Evolutionary conservation across 2,113 vertebrate species (phyloP), one percentile per base, ranked within the genome.

Genomic region (Antechinus flavipes): DNA sequence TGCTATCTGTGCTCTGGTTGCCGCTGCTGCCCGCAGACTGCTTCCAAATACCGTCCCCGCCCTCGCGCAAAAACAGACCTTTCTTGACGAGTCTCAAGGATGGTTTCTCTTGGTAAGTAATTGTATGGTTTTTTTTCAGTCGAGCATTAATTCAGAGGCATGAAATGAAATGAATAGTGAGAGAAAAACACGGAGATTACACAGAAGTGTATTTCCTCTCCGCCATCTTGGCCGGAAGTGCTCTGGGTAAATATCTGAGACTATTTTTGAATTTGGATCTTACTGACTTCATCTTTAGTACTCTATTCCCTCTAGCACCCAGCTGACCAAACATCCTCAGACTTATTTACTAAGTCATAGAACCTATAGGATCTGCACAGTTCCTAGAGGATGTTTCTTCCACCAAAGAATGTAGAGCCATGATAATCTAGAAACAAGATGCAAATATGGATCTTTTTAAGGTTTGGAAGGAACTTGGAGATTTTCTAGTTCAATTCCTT

Each of bases 381-480:
- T 68, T n/a, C 9, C 30, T 68, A 68, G 14, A 68, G 61, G 35
- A 68, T n/a, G n/a, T 68, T 68, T 35, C 35, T 12, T 68, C 14
- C 14, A 76, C 1, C 16, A 22, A 76, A 5, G 68, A 76, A n/a
- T 19, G 68, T 22, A 22, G 35, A 19, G 5, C 16, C 35, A 76
- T n/a, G 68, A 76, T 1, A 35, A 76, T 19, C 68, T 76, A 93
- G 93, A 1, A 93, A 89, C 61, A 23, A 94, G 93, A 93, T 47
- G 42, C 7, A 95, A 91, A 94, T 30, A 3, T n/a, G 89, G 42
- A 58, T 11, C 16, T 42, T 53, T 92, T 0, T 56, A 90, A 91
- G 54, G 26, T 49, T 42, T 84, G 16, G 55, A 53, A 91, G 26
- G 5, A 54, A 30, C 89, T 91, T 4, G 92, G 46, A 90, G 55